Evolutionary conservation across 2,888 invertebrate species (phyloP).

Genomic region (Ashinkailepas kermadecensis): DNA sequence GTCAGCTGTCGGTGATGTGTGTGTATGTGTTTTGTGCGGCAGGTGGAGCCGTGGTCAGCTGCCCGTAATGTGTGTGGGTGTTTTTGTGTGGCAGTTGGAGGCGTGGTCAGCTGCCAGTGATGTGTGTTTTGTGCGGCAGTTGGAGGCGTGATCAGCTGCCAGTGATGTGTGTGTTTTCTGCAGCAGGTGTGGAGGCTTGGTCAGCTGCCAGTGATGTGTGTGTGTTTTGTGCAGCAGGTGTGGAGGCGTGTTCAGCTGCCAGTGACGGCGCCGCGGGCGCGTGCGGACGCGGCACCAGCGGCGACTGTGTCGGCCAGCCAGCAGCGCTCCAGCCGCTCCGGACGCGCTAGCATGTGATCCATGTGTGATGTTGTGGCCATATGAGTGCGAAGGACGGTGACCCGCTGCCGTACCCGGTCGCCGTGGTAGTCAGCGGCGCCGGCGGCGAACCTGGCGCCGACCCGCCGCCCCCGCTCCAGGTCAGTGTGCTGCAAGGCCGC

Average conservation of each 20-base stretch:
- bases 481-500: not conserved
- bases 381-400: constrained; percentile 14
- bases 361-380: not conserved
- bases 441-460: not conserved
- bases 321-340: not conserved
- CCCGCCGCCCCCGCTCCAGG: constrained; percentile 17
- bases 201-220: too few relatives aligned
- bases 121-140: too few relatives aligned
- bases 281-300: not conserved
- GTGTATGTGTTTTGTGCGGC: too few relatives aligned
- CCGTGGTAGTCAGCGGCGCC: not conserved
- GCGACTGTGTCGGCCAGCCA: not conserved
- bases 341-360: not conserved
- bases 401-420: not conserved
- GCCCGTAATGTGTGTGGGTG: too few relatives aligned
- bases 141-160: too few relatives aligned
- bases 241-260: not conserved
- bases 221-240: too few relatives aligned
- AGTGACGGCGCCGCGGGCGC: not conserved
- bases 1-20: too few relatives aligned
- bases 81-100: too few relatives aligned
- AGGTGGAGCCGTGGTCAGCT: too few relatives aligned
- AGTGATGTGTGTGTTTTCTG: too few relatives aligned
- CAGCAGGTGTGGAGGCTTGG: too few relatives aligned
- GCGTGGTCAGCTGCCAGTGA: too few relatives aligned